Conservation (phyloP, 2,113 vertebrate species). For the Silurus glanis region DNA sequence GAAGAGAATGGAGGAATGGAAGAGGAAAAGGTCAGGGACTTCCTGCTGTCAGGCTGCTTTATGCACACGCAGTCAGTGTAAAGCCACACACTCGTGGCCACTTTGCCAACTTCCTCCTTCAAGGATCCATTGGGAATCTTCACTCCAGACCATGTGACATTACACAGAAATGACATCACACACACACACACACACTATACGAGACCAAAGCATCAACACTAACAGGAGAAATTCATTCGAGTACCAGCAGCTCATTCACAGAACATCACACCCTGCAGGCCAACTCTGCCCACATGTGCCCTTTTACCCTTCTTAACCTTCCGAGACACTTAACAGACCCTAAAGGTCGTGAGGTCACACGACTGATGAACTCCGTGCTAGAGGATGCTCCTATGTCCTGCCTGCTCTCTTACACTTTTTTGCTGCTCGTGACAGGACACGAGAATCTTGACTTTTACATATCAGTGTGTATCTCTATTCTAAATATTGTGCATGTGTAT, state of each 20-base stretch:
- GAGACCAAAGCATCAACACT: not conserved
- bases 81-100: slow-evolving; percentile 53
- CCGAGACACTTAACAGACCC: not conserved
- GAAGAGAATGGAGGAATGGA: slow-evolving; percentile 55
- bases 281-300: not conserved
- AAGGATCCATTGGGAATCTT: slow-evolving; percentile 35
- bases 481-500: not conserved
- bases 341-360: not conserved
- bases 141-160: slow-evolving; percentile 16
- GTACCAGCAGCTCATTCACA: not conserved
- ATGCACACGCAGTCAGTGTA: slow-evolving; percentile 64
- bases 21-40: slow-evolving; percentile 70
- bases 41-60: slow-evolving; percentile 69
- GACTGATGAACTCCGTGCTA: not conserved
- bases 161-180: not conserved
- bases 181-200: not conserved
- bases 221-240: not conserved
- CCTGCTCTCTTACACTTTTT: not conserved
- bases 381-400: not conserved
- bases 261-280: not conserved
- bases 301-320: not conserved
- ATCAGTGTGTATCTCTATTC: not conserved
- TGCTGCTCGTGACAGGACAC: no score
- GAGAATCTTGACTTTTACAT: not conserved
- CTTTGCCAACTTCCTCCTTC: slow-evolving; percentile 54